Base-by-base conservation (phyloP, 2,113 vertebrate species). In the Motacilla alba region DNA sequence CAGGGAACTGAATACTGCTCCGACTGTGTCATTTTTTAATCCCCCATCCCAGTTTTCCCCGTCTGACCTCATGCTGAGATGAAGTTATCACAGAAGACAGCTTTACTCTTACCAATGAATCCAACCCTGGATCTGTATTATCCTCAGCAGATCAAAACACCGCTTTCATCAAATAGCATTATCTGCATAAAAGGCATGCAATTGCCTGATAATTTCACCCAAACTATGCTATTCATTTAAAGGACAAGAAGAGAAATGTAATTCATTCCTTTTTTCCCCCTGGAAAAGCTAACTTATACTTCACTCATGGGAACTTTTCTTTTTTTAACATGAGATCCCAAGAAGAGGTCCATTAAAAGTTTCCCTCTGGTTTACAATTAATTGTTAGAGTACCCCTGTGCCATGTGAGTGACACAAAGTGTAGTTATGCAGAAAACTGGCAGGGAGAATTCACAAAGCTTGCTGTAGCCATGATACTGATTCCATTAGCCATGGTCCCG, bases 11-110 rank as follows among this genome's bases (percentile, higher is more conserved):
- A 98, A 98, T 98, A 98, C 98, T 98, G 98, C 98, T 99, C 98
- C 98, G 97, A 98, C 98, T 98, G 98, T 98, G 98, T 98, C 98
- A 98, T 98, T 99, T 98, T 98, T 99, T 98, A 98, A 99, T 99
- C 98, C 98, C 98, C 98, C 98, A 98, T 98, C 98, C 98, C 98
- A 98, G 98, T 98, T 99, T 98, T 99, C 98, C 98, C 98, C 97
- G 98, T 98, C 98, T 98, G 98, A 99, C 99, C 99, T 98, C 99
- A 99, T 99, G 99, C 99, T 98, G 99, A 97, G 99, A 99, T 99
- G 99, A 99, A 99, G 99, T 99, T 99, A 99, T 99, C 99, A 99
- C 98, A 97, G 98, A 99, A 98, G 99, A 99, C 99, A 99, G 99
- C 99, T 99, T 99, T 98, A 98, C 99, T 99, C 98, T 98, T 97